These are phyloP conservation scores for Crocallis elinguaria DNA, from an alignment of 2,888 invertebrate species.

Conservation along the genomic window DNA sequence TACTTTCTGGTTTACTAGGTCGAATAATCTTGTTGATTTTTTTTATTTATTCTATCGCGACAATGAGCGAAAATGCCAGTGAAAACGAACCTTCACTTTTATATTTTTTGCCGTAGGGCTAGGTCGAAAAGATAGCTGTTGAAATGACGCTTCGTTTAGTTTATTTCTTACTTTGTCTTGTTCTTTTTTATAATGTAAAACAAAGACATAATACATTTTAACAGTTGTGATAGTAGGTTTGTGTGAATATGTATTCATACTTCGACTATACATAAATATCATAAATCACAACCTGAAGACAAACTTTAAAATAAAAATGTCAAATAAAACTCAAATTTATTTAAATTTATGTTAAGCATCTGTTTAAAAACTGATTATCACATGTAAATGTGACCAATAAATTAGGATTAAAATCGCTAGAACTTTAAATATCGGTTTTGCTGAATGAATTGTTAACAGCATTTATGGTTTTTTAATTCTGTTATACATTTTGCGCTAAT, in stretches of 20 bases:
- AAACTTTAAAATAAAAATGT: slow-evolving; percentile 24
- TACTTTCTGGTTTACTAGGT: slow-evolving; percentile 75
- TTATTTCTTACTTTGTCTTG: background rate
- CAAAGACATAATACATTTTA: background rate
- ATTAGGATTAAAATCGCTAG: slow-evolving; percentile 38
- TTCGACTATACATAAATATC: background rate
- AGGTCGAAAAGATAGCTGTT: slow-evolving; percentile 15
- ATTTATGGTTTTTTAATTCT: slow-evolving; percentile 24
- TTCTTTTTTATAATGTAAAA: background rate
- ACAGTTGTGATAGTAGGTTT: background rate
- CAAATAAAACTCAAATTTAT: slow-evolving; percentile 40
- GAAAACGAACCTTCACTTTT: slow-evolving; percentile 66
- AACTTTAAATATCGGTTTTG: slow-evolving; percentile 31
- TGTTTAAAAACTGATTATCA: slow-evolving; percentile 42
- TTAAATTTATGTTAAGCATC: slow-evolving; percentile 54
- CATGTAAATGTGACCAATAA: slow-evolving; percentile 45
- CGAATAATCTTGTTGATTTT: slow-evolving; percentile 62
- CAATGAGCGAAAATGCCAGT: slow-evolving; percentile 64
- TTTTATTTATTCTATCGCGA: slow-evolving; percentile 59
- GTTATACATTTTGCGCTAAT: slow-evolving; percentile 17
- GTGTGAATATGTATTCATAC: background rate
- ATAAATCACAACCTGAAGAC: background rate
- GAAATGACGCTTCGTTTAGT: background rate
- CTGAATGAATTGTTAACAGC: slow-evolving; percentile 31
- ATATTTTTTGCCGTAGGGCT: slow-evolving; percentile 35